Conservation (phyloP, 2,113 vertebrate genomes). For the Nipponia nippon region DNA sequence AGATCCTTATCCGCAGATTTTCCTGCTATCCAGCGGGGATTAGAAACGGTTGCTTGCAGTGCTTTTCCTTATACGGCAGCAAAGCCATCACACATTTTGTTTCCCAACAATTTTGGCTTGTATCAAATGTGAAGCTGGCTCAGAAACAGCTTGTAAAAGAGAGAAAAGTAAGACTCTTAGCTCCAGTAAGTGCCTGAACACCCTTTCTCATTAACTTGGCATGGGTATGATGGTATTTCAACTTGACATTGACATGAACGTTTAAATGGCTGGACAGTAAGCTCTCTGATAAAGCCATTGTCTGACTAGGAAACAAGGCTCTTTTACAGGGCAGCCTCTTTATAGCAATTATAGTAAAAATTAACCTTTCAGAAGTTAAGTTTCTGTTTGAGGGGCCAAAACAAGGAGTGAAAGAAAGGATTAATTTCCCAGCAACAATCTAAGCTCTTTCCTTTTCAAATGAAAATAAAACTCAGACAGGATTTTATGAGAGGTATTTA, state of each 20-base stretch:
- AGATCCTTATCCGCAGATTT: not conserved
- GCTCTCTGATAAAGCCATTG: slow-evolving; percentile 31
- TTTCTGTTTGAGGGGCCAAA: slow-evolving; percentile 1
- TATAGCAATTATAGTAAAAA: slow-evolving; percentile 37
- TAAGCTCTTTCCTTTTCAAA: slow-evolving; percentile 26
- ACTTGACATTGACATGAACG: slow-evolving; percentile 31
- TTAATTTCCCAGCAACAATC: slow-evolving; percentile 54
- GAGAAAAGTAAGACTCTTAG: slow-evolving; percentile 1
- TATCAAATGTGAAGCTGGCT: not conserved
- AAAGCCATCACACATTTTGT: slow-evolving; percentile 7
- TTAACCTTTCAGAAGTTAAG: slow-evolving; percentile 43
- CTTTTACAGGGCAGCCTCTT: not conserved
- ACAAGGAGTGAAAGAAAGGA: slow-evolving; percentile 34
- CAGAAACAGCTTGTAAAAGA: slow-evolving; percentile 6
- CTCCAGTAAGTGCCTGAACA: slow-evolving; percentile 11
- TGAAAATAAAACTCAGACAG: not conserved
- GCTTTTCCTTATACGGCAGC: not conserved
- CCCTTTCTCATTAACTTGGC: not conserved
- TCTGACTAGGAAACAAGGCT: not conserved
- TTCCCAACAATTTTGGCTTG: not conserved
- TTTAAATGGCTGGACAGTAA: slow-evolving; percentile 41
- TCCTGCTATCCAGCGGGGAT: not conserved
- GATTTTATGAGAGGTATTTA: not conserved
- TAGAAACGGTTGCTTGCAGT: not conserved
- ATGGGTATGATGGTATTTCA: slow-evolving; percentile 10